Base-by-base conservation (phyloP, 1,140 invertebrate species). In the Antheraea mylitta region DNA sequence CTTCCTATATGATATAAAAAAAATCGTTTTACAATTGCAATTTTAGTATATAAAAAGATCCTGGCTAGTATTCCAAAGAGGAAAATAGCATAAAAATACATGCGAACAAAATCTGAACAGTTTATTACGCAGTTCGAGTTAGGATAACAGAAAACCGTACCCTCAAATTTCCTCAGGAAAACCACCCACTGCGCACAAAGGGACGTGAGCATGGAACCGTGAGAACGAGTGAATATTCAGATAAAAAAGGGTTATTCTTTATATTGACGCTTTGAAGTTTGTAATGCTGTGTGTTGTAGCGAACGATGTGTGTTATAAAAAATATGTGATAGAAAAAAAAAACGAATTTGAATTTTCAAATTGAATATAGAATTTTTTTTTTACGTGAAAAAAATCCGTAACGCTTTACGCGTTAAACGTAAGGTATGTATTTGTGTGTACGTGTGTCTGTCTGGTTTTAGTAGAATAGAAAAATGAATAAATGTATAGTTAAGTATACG, bases 201-300 rank as follows among this genome's bases (percentile, higher is more conserved):
- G 45, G 45, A 53, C 45, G 45, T n/a, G 45, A 16, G 11, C 45
- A 53, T 53, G 45, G 45, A 53, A 16, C 45, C 45, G 45, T 53
- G 45, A 16, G 45, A 53, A 53, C 45, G 45, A 53, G 45, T 13
- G 45, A 16, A 53, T 53, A 53, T 53, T 53, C 16, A 53, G 45
- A 53, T 53, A 53, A n/a, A 53, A 53, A 53, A 42, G 38, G 45
- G 45, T 53, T 53, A 13, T 53, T 53, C 13, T 53, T 53, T 53
- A 1, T 16, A 53, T 53, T 16, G 45, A 53, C 16, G 11, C 45
- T 53, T 53, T 53, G 45, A 53, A 16, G 45, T 16, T 16, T 53
- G 22, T 11, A 53, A 53, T 53, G 16, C 0, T 53, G 16, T n/a
- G 11, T 53, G 11, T 53, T 16, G 11, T 53, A 53, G 7, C 16